These are phyloP conservation scores for Tragulus kanchil DNA, from an alignment of 2,113 vertebrate species.

Conservation along the genomic window DNA sequence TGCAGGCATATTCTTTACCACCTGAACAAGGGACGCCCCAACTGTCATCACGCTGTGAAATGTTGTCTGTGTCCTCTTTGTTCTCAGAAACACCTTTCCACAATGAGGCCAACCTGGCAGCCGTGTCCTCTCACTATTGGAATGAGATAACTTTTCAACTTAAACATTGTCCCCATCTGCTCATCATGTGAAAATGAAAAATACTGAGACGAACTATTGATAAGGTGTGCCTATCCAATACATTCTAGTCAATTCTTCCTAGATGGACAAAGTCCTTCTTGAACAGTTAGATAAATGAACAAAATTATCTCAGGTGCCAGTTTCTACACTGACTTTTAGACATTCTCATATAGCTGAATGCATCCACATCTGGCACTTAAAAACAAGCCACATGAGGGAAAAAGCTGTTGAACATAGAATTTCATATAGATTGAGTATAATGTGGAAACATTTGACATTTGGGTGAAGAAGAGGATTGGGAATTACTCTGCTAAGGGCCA, in stretches of 20 bases:
- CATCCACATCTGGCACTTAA: conserved; percentile 3
- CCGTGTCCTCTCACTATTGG: neutral
- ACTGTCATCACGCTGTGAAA: neutral
- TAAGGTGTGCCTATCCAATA: neutral
- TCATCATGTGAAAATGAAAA: neutral
- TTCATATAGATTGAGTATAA: conserved; percentile 13
- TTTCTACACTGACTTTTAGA: neutral
- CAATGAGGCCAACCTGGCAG: neutral
- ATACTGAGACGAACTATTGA: neutral
- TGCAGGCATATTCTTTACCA: too few species aligned
- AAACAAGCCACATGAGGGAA: neutral
- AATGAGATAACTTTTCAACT: neutral
- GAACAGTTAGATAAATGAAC: neutral
- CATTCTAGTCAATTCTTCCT: neutral
- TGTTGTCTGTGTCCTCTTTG: neutral
- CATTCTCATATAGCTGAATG: neutral
- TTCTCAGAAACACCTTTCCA: neutral
- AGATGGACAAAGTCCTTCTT: conserved; percentile 8
- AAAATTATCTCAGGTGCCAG: neutral
- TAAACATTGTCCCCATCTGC: neutral
- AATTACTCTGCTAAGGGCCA: neutral
- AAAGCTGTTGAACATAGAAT: conserved; percentile 3
- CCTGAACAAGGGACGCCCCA: too few species aligned
- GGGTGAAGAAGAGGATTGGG: neutral
- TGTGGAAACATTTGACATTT: neutral